Conservation (phyloP, 2,797 vertebrate species). For the Cryptoblepharus egeriae region DNA sequence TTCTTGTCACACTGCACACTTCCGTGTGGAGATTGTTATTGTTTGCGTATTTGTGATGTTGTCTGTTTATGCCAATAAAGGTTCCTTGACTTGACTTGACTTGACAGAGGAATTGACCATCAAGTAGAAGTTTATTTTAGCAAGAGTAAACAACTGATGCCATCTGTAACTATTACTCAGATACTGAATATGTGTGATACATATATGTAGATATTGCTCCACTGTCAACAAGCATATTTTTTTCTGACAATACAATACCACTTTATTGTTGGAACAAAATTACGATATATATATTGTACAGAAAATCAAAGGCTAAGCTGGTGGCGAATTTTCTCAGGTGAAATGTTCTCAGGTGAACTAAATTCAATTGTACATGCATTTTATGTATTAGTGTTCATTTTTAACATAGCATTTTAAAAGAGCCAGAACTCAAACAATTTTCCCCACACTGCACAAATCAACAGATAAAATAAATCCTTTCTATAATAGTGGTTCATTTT, state of each 20-base stretch:
- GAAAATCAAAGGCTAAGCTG: constrained; percentile 23
- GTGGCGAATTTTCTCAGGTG: not conserved
- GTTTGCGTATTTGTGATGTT: no score
- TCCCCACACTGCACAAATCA: constrained; percentile 65
- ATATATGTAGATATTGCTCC: not conserved
- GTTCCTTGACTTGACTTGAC: no score
- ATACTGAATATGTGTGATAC: not conserved
- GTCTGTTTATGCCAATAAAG: no score
- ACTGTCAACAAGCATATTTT: not conserved
- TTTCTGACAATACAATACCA: not conserved
- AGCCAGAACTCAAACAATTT: constrained; percentile 68
- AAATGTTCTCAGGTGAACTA: constrained; percentile 18
- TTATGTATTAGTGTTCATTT: constrained; percentile 72
- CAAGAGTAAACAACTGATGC: not conserved
- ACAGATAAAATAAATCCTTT: constrained; percentile 72
- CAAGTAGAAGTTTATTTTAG: constrained; percentile 7
- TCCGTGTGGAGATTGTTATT: no score
- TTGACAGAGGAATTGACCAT: not conserved
- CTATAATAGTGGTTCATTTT: constrained; percentile 72
- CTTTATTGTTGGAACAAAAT: not conserved
- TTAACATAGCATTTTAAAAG: constrained; percentile 60
- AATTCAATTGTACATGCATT: constrained; percentile 64
- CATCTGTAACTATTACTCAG: not conserved
- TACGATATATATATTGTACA: not conserved
- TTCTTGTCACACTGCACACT: no score